phyloP scores from a whole-genome alignment of 2,888 invertebrate species.

The Chouioia cunea region DNA sequence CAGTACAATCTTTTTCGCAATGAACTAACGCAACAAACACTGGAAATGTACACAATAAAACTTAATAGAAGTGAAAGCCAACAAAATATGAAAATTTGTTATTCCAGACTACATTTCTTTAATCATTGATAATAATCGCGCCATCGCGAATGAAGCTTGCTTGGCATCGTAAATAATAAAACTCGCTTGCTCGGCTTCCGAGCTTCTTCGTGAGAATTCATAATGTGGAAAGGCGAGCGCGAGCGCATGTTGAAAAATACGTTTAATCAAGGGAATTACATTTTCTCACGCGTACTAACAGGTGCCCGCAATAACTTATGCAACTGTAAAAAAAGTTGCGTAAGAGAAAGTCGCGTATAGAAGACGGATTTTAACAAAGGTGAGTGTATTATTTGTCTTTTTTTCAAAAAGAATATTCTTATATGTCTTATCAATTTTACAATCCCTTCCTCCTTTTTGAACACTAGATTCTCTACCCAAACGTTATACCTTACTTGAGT shows the following conservation, averaged over 20 bases:
- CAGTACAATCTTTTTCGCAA: too few relatives aligned
- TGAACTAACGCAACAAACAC: too few relatives aligned
- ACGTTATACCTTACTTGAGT: too few relatives aligned
- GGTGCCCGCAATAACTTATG: constrained; percentile 47
- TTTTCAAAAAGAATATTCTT: too few relatives aligned
- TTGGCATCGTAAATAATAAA: constrained; percentile 35
- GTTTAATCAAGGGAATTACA: constrained; percentile 47
- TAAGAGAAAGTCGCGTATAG: not conserved
- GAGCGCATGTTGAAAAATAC: constrained; percentile 32
- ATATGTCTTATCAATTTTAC: too few relatives aligned
- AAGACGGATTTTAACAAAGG: constrained; percentile 20
- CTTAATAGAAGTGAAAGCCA: too few relatives aligned
- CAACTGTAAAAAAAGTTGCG: constrained; percentile 17
- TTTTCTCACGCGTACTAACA: constrained; percentile 36
- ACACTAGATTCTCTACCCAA: too few relatives aligned
- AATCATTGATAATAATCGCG: constrained; percentile 26
- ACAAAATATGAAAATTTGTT: too few relatives aligned
- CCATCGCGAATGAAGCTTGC: not conserved
- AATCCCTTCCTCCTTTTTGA: too few relatives aligned
- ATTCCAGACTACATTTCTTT: not conserved
- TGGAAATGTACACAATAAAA: too few relatives aligned
- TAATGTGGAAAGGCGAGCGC: constrained; percentile 14
- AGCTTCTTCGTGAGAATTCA: constrained; percentile 15
- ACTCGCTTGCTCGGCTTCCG: constrained; percentile 6
- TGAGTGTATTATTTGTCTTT: too few relatives aligned